Conservation (phyloP, 2,888 invertebrate species). For the Lycaena phlaeas region DNA sequence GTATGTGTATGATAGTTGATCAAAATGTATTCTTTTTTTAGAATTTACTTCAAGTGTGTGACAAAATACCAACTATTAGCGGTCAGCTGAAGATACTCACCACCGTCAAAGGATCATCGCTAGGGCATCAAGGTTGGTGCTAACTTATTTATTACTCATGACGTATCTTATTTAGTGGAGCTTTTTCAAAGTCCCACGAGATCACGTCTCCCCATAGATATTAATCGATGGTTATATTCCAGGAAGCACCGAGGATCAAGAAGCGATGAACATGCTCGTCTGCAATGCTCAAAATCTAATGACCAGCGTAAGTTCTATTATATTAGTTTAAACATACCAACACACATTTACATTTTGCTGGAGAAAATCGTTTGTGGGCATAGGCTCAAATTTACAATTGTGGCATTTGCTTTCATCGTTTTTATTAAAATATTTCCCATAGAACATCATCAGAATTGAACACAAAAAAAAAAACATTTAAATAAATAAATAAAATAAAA, state of each 20-base stretch:
- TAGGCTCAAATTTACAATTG: constrained; percentile 2
- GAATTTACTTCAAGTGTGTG: constrained; percentile 97
- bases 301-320: constrained; percentile 77
- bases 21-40: constrained; percentile 41
- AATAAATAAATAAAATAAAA: too few relatives aligned
- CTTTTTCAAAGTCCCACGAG: too few relatives aligned
- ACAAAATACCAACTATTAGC: constrained; percentile 98
- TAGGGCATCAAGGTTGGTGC: constrained; percentile 92
- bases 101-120: constrained; percentile 91
- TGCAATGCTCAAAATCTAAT: constrained; percentile 99
- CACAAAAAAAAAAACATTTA: too few relatives aligned
- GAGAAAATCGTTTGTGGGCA: not conserved
- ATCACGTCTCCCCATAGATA: too few relatives aligned
- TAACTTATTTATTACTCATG: not conserved
- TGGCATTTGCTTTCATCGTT: too few relatives aligned
- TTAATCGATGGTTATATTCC: too few relatives aligned
- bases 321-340: not conserved
- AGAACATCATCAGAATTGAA: too few relatives aligned
- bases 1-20: too few relatives aligned
- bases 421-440: too few relatives aligned
- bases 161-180: not conserved
- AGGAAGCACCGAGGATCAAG: constrained; percentile 82
- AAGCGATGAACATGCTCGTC: constrained; percentile 99
- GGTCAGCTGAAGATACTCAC: constrained; percentile 98
- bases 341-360: too few relatives aligned